Evolutionary conservation across 1,140 invertebrate genomes (phyloP).

Genomic region (Anadara kagoshimensis): DNA sequence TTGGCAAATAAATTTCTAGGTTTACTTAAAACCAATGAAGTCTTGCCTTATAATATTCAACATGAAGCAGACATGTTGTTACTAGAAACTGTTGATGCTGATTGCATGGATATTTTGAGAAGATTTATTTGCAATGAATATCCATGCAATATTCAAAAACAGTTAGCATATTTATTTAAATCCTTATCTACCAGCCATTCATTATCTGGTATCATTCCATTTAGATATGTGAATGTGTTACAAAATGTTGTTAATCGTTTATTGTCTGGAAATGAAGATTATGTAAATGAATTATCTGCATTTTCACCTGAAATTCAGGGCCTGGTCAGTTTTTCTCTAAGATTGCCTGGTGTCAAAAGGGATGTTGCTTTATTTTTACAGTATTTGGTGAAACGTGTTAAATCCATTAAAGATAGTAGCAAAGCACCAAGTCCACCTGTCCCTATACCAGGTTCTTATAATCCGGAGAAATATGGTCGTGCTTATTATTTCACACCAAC

Average conservation of each 20-base stretch:
- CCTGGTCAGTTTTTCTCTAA: neutral
- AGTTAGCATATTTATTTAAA: slow-evolving; percentile 3
- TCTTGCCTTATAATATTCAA: neutral
- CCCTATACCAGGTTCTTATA: slow-evolving; percentile 33
- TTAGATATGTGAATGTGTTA: neutral
- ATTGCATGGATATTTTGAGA: neutral
- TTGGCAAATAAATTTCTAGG: neutral
- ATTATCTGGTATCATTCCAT: slow-evolving; percentile 13
- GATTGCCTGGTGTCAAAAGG: neutral
- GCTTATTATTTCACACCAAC: slow-evolving; percentile 37
- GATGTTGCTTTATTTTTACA: slow-evolving; percentile 4
- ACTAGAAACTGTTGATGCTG: neutral
- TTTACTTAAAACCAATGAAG: neutral
- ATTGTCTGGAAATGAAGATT: neutral
- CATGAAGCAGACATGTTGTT: neutral
- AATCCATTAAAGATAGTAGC: neutral
- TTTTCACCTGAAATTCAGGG: neutral
- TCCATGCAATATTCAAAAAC: neutral
- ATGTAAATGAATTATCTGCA: neutral
- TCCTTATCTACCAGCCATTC: slow-evolving; percentile 20
- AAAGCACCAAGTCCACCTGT: slow-evolving; percentile 11
- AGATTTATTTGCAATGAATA: neutral
- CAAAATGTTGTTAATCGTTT: neutral
- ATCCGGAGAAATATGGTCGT: slow-evolving; percentile 41
- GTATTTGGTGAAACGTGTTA: slow-evolving; percentile 5